These are phyloP conservation scores for Cherax quadricarinatus DNA, from an alignment of 1,140 invertebrate genomes.

Conservation along the genomic window DNA sequence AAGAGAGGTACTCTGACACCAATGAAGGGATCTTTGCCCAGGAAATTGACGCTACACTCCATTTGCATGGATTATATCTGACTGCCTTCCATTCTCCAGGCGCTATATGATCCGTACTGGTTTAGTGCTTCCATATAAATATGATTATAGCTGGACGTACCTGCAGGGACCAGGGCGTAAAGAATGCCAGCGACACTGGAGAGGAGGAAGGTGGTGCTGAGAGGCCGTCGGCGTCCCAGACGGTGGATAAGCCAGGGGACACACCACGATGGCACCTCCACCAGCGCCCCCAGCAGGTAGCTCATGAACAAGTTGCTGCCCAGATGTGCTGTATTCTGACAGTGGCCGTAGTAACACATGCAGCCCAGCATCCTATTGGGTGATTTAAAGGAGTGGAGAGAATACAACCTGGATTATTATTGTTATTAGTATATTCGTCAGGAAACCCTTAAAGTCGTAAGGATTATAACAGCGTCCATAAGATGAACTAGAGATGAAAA, in stretches of 20 bases:
- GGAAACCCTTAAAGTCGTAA: neutral
- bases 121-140: too few relatives aligned
- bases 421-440: neutral
- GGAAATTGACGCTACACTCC: too few relatives aligned
- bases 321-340: conserved; percentile 73
- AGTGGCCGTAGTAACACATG: conserved; percentile 74
- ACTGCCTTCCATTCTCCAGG: too few relatives aligned
- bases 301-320: conserved; percentile 69
- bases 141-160: neutral
- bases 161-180: conserved; percentile 56
- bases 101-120: too few relatives aligned
- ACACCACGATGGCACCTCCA: conserved; percentile 74
- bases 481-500: too few relatives aligned
- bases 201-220: conserved; percentile 58
- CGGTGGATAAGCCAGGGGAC: conserved; percentile 72
- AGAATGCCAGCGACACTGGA: conserved; percentile 50
- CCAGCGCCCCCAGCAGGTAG: conserved; percentile 74
- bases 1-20: too few relatives aligned
- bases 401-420: neutral
- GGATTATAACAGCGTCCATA: neutral
- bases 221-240: conserved; percentile 59
- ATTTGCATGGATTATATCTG: too few relatives aligned
- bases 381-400: neutral
- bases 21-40: too few relatives aligned
- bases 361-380: conserved; percentile 71